Evolutionary conservation across 2,888 invertebrate genomes (phyloP).

Genomic region (Unio pictorum): DNA sequence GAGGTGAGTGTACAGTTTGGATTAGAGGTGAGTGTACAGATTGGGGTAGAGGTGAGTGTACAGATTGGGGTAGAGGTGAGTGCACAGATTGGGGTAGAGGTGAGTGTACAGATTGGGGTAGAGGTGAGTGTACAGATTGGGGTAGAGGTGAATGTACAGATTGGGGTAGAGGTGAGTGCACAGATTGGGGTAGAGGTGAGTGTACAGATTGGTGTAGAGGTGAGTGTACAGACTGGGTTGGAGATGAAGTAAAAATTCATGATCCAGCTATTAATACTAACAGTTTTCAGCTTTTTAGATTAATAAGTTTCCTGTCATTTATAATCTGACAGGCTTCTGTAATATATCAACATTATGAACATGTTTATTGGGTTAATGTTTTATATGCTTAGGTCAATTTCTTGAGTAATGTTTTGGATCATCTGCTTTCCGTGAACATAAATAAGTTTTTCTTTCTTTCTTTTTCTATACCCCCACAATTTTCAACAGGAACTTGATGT

Average conservation of each 20-base stretch:
- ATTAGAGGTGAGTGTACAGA: not conserved
- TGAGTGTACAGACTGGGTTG: slow-evolving; percentile 15
- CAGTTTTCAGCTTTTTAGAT: no score
- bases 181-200: slow-evolving; percentile 51
- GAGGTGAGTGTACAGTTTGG: slow-evolving; percentile 1
- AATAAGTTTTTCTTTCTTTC: no score
- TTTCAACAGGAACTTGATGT: no score
- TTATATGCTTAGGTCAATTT: no score
- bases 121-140: slow-evolving; percentile 54
- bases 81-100: slow-evolving; percentile 52
- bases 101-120: slow-evolving; percentile 47
- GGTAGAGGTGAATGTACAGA: slow-evolving; percentile 57
- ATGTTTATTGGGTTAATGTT: no score
- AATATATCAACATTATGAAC: no score
- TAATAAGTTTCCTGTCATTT: no score
- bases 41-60: slow-evolving; percentile 15
- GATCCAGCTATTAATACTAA: not conserved
- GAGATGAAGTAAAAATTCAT: not conserved
- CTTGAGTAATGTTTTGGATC: no score
- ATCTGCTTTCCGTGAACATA: no score
- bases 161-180: slow-evolving; percentile 51
- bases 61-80: slow-evolving; percentile 50
- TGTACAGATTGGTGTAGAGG: slow-evolving; percentile 27
- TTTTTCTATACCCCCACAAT: no score
- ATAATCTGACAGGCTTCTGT: no score